Conservation (phyloP, 2,888 invertebrate genomes). For the Drosophila cognata region DNA sequence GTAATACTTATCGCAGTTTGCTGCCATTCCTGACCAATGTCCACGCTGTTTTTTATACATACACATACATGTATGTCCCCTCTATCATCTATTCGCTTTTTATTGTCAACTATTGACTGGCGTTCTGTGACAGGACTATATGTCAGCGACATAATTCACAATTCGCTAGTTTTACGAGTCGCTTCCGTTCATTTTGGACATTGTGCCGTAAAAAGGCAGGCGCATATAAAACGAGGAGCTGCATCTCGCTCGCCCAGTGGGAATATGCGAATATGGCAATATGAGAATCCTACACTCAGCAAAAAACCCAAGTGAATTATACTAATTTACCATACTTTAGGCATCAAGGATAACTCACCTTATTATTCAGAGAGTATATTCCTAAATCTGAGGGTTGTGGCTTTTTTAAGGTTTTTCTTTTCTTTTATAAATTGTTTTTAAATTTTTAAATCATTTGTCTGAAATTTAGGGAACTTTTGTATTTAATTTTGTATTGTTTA, state of each 20-base stretch:
- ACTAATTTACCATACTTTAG: neutral
- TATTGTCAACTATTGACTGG: slow-evolving; percentile 77
- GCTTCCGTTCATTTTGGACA: slow-evolving; percentile 80
- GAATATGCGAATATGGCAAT: slow-evolving; percentile 42
- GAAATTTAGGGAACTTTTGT: neutral
- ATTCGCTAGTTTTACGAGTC: slow-evolving; percentile 84
- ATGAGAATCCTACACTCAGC: slow-evolving; percentile 31
- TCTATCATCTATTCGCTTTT: slow-evolving; percentile 38
- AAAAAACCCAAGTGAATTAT: neutral
- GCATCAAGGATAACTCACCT: neutral
- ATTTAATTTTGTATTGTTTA: neutral
- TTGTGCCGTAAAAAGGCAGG: slow-evolving; percentile 71
- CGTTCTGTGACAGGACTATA: slow-evolving; percentile 65
- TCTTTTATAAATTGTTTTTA: neutral
- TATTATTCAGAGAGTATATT: neutral
- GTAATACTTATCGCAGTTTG: slow-evolving; percentile 7
- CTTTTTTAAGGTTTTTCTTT: neutral
- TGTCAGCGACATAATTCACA: slow-evolving; percentile 83
- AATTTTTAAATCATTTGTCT: fast-evolving
- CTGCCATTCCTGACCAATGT: slow-evolving; percentile 38
- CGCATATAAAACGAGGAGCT: slow-evolving; percentile 54
- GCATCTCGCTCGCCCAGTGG: slow-evolving; percentile 30
- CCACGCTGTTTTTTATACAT: slow-evolving; percentile 37
- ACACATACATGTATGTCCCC: slow-evolving; percentile 16
- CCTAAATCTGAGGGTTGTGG: neutral